Conservation (phyloP, 2,113 vertebrate genomes). For the Clarias macrocephalus region DNA sequence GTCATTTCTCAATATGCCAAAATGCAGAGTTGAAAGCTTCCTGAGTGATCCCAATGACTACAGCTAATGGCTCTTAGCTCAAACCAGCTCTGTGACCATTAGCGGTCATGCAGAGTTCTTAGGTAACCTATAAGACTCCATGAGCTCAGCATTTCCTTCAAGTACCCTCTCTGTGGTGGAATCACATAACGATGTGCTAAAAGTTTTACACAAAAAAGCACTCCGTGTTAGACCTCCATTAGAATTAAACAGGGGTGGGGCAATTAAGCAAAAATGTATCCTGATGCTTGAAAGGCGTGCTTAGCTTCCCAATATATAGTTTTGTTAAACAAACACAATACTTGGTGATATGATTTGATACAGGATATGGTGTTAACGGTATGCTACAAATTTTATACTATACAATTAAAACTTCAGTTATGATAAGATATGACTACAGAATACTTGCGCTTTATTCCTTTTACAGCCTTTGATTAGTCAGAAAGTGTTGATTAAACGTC, state of each 20-base stretch:
- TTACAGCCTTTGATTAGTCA: background rate
- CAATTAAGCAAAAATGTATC: background rate
- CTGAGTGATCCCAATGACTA: background rate
- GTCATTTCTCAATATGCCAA: background rate
- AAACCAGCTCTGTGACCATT: conserved; percentile 24
- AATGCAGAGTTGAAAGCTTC: background rate
- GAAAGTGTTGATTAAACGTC: background rate
- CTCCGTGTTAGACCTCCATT: conserved; percentile 14
- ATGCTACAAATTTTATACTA: too few relatives aligned
- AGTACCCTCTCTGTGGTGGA: conserved; percentile 19
- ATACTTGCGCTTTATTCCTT: too few relatives aligned
- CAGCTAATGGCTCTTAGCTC: conserved; percentile 1
- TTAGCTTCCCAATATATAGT: background rate
- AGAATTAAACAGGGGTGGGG: background rate
- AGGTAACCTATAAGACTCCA: conserved; percentile 12
- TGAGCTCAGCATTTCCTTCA: conserved; percentile 27
- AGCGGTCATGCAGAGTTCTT: background rate
- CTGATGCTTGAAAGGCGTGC: background rate
- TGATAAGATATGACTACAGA: too few relatives aligned
- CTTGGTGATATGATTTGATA: too few relatives aligned
- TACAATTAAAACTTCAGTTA: background rate
- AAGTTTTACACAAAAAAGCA: conserved; percentile 31
- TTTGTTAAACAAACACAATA: background rate
- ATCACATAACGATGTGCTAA: background rate
- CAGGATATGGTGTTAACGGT: too few relatives aligned